Evolutionary conservation across 2,797 vertebrate genomes (phyloP), one percentile per base, ranked within the genome.

Genomic region (Threskiornis aethiopicus): DNA sequence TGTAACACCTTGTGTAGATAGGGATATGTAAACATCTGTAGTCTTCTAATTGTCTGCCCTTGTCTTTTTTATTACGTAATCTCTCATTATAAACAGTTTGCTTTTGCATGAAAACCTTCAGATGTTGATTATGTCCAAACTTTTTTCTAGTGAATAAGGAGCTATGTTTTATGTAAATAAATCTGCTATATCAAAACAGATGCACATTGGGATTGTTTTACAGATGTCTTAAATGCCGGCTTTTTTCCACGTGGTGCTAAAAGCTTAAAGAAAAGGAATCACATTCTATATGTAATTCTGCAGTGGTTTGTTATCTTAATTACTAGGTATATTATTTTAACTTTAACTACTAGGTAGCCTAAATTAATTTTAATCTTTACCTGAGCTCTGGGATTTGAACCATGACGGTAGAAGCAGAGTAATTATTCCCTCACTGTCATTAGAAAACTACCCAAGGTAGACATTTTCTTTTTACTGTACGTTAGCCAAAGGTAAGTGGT

Each of bases 381-480:
- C 78, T 90, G 54, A 95, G 66, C 71, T 87, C 79, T 93, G 88
- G 72, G 90, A 93, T 89, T 96, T 92, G 69, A 94, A 95, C 44
- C 59, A 47, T 83, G 86, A 73, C n/a, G 80, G 67, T 41, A 78
- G 84, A 77, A 93, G 85, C 46, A 75, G 86, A 94, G 83, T 80
- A 95, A 87, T 96, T 93, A 84, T 87, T 96, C 86, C 55, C 76
- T 93, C 41, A 64, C 41, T 47, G 14, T 94, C 66, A 79, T 70
- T 92, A 95, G 91, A 86, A 96, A 96, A 82, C 72, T 89, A 81
- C 69, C 77, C 93, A 89, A 90, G 84, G 92, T 72, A 94, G 93
- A 86, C 64, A 92, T 96, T 97, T 97, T 91, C 67, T 89, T 97
- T 97, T 96, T 96, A 97, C 77, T 96, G 69, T 86, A 66, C 12